Base-by-base conservation (phyloP, 2,113 vertebrate genomes). In the Spea multiplicata region DNA sequence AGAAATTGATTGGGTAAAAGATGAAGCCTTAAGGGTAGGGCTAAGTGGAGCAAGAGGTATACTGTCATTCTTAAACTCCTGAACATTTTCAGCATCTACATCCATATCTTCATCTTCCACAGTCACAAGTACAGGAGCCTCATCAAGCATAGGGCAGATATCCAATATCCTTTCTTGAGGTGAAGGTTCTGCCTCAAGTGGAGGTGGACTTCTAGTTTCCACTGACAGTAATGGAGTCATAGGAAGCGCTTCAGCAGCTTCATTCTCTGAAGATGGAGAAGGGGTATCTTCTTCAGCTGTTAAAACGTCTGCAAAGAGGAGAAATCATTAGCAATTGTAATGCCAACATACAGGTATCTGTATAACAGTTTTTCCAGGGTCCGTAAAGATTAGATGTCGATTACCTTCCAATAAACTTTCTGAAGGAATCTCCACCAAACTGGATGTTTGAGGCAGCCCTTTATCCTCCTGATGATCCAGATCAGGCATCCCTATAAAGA, bases 21-120 rank as follows among this genome's bases (percentile, higher is more conserved):
- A 45, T 46, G 69, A 68, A 8, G 71, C 44, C 9, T 80, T 50
- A 48, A 12, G 71, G 44, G 14, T 6, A 30, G 45, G 17, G 66
- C 45, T 61, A 50, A 30, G 64, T 48, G 64, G 14, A 55, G 3
- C 14, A 7, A 13, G 30, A 53, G 30, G 46, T 3, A 6, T 8
- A 9, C 12, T 49, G 6, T 16, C 8, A 8, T 71, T 65, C 9
- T 45, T 8, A 3, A 50, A 5, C 8, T 79, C 76, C 81, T 83
- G 0, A 62, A 81, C 61, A 59, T 71, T 0, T 62, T 81, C 78
- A n/a, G 14, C 55, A 59, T 88, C 87, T 70, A 87, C 77, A 73
- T 88, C 87, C 84, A 86, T 87, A 71, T 57, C 73, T 72, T 86
- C 82, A 59, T 80, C 78, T 74, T 80, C 78, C 17, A 80, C 84